phyloP scores from a whole-genome alignment of 2,113 vertebrate species.

The Chamaea fasciata region DNA sequence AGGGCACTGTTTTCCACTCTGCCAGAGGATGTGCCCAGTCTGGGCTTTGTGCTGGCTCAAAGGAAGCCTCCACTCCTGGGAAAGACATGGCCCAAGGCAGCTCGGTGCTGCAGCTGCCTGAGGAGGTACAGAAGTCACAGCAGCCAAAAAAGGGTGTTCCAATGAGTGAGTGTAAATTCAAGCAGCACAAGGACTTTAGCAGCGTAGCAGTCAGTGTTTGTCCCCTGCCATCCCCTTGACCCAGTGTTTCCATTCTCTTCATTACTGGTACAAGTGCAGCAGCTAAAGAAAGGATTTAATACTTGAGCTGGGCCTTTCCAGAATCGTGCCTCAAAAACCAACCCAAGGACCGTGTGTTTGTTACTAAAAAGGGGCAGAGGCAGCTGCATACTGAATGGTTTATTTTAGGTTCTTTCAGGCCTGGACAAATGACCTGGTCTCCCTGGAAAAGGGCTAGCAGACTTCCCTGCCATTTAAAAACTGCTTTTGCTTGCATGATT shows the following conservation, averaged over 20 bases:
- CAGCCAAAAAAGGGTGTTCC: background rate
- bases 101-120: background rate
- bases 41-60: background rate
- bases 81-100: background rate
- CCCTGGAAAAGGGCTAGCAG: background rate
- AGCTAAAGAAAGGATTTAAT: background rate
- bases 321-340: background rate
- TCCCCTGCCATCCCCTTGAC: background rate
- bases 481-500: background rate
- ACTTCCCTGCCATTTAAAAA: slow-evolving; percentile 17
- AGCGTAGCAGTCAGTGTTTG: background rate
- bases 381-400: slow-evolving; percentile 19
- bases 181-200: background rate
- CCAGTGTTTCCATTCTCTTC: background rate
- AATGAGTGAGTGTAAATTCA: background rate
- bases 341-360: background rate
- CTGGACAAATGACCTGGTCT: background rate
- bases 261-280: background rate
- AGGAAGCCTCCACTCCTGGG: background rate
- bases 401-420: slow-evolving; percentile 42
- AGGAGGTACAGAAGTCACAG: background rate
- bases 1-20: background rate
- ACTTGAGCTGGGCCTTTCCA: background rate
- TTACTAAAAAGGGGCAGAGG: background rate
- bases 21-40: background rate